Conservation (phyloP, 37 sponge, comb jelly and placozoan species). For the Bolinopsis microptera region DNA sequence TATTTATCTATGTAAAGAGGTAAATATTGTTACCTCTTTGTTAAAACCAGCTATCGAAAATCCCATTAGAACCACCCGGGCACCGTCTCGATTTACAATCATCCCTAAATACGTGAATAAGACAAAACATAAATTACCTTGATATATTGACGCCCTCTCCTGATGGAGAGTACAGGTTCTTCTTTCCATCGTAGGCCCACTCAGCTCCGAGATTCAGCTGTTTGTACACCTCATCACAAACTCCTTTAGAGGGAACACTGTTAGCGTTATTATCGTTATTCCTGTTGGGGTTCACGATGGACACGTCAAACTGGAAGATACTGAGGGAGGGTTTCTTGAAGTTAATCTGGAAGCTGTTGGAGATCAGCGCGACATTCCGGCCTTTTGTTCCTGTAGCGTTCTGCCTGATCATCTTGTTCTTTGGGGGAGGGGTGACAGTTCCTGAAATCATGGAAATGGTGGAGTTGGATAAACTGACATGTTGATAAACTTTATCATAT, state of each 20-base stretch:
- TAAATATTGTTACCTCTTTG: no score
- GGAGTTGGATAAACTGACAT: no score
- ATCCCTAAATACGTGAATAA: no score
- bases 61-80: no score
- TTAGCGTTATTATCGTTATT: neutral
- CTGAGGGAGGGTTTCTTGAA: neutral
- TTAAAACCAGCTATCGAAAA: no score
- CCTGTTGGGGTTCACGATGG: neutral
- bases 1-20: no score
- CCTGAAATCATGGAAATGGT: no score
- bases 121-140: neutral
- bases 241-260: neutral
- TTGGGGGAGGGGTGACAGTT: neutral
- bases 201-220: neutral
- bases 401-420: neutral
- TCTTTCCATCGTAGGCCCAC: slow-evolving; percentile 49
- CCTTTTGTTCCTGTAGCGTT: neutral
- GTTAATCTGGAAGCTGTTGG: neutral
- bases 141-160: neutral
- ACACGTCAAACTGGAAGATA: neutral
- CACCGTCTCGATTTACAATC: no score
- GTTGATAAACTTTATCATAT: no score
- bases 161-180: neutral
- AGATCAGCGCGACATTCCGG: neutral
- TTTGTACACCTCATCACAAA: neutral